Evolutionary conservation across 2,113 vertebrate species (phyloP), one percentile per base, ranked within the genome.

Genomic region (Taurulus bubalis): DNA sequence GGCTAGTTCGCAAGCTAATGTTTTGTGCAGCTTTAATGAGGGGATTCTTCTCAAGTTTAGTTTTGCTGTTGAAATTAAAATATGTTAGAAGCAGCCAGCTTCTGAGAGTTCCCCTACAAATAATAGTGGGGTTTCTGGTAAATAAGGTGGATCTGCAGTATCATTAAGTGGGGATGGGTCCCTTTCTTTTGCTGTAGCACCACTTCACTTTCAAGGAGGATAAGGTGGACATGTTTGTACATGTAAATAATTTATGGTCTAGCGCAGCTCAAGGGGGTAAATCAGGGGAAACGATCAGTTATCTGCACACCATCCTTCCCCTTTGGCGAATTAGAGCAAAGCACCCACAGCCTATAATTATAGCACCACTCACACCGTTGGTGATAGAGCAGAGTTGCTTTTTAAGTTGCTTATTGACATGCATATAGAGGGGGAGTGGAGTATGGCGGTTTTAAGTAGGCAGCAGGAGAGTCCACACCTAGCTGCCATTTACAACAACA

Each of bases 391-490:
- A 10, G 45, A 24, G 62, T 11, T 69, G 68, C 18, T 72, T 56
- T 79, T 40, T 64, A 34, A n/a, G 49, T 40, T 56, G 38, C 34
- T 30, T 40, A 8, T 58, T 24, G 34, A 53, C 24, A 56, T 67
- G 24, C 56, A 64, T 45, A n/a, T 51, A 18, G 40, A 22, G 51
- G 49, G 26, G 53, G 38, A 51, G 74, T 11, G 45, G 5, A 53
- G 47, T 65, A 70, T 67, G 63, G 28, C 55, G 79, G 70, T 75
- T 89, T 79, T 79, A 42, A 75, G 73, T 34, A 8, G 30, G 42
- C 49, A 77, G 42, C 58, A 53, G 40, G 60, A 78, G 56, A 76
- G 76, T 56, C 75, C 72, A 77, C 80, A 59, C 74, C 69, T 65
- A 45, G 42, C 36, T 70, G 36, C 47, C 36, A 62, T 69, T 58